Evolutionary conservation across 2,888 invertebrate species (phyloP), one percentile per base, ranked within the genome.

Genomic region (Deilephila elpenor): DNA sequence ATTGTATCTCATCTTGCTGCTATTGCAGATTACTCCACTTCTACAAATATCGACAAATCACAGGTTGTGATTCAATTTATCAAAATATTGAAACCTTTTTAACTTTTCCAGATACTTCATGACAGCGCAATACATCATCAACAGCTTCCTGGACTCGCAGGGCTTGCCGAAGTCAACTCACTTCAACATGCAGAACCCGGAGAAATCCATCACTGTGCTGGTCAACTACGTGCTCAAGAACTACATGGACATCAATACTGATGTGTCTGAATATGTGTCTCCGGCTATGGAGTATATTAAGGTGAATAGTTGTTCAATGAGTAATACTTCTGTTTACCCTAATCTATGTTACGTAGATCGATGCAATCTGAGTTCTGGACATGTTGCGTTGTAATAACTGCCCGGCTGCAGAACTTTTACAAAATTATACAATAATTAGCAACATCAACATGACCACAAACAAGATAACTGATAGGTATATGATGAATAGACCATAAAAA

Each of bases 101-200:
- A 53, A 73, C 56, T 20, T 67, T 71, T 78, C 44, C 90, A 97
- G 97, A 84, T 97, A 97, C 87, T 88, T 97, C 73, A 89, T 95
- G 56, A 96, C 96, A 0, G 95, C 94, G 0, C 96, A 97, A 79
- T 96, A 96, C 83, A 95, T 98, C 82, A 94, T 96, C 59, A 98
- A 98, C 90, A 96, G 96, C 67, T 96, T 97, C 88, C 91, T 98
- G 4, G 97, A 97, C 85, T 93, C 96, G 29, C 97, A 97, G 87
- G 97, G 97, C 72, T 96, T 97, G 73, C 97, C 97, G 0, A 96
- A 97, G 85, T 91, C 93, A 61, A 96, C 96, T 0, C 95, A 96
- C 82, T 96, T 98, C 84, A 96, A 97, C 84, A 93, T 96, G 59
- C 92, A 95, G 3, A 95, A 95, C 44, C 97, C 98, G 0, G 96